phyloP scores from a whole-genome alignment of 2,888 invertebrate species.

The Cosmia trapezina region DNA sequence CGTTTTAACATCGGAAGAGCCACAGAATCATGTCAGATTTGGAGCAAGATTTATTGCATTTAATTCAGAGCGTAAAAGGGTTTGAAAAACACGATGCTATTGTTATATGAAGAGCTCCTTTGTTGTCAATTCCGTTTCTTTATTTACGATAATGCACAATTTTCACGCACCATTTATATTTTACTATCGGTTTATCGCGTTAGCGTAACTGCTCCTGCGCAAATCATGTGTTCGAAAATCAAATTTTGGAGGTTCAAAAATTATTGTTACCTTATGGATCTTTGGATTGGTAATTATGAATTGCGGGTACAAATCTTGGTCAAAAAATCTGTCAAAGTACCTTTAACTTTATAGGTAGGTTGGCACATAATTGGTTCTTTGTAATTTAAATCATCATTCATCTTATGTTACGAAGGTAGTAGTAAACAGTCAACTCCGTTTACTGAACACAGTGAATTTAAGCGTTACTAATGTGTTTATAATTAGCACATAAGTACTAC shows the following conservation, averaged over 20 bases:
- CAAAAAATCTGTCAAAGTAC: background rate
- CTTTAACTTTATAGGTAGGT: background rate
- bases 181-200: constrained; percentile 73
- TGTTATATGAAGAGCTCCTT: constrained; percentile 73
- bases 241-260: constrained; percentile 24
- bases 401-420: too few species aligned
- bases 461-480: constrained; percentile 4
- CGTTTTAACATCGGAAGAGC: constrained; percentile 43
- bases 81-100: constrained; percentile 73
- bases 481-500: background rate
- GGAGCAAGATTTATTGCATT: constrained; percentile 77
- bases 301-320: too few species aligned
- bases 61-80: constrained; percentile 74
- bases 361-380: background rate
- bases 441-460: background rate
- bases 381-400: background rate
- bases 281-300: background rate
- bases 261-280: background rate
- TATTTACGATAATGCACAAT: constrained; percentile 85
- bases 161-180: constrained; percentile 83
- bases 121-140: constrained; percentile 74
- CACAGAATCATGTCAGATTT: constrained; percentile 65
- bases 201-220: constrained; percentile 47
- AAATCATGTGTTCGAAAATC: constrained; percentile 49
- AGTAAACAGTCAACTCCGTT: background rate